Evolutionary conservation across 1,140 invertebrate genomes (phyloP).

Genomic region (Aporrectodea caliginosa): DNA sequence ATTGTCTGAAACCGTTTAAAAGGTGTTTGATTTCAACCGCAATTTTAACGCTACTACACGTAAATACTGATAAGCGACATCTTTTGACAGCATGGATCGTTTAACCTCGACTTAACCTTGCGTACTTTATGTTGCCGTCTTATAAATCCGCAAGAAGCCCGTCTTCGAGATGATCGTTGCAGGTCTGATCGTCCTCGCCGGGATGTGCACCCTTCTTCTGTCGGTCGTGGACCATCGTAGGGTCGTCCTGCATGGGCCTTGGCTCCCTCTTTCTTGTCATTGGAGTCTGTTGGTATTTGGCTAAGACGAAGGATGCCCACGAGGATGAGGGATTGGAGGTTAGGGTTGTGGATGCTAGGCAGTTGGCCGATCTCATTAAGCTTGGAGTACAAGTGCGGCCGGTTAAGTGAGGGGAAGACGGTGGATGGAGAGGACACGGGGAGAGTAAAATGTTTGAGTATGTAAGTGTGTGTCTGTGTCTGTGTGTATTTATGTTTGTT

Average conservation of each 20-base stretch:
- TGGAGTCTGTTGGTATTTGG: slow-evolving; percentile 11
- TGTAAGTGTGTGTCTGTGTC: no score
- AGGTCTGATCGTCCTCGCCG: neutral
- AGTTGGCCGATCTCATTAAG: neutral
- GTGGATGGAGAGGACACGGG: no score
- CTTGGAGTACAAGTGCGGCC: neutral
- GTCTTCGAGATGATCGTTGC: slow-evolving; percentile 6
- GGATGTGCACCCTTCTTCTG: neutral
- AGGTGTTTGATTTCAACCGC: no score
- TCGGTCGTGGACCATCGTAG: slow-evolving; percentile 14
- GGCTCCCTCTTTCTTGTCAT: slow-evolving; percentile 7
- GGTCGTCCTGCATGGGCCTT: slow-evolving; percentile 5
- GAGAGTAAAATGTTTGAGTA: no score
- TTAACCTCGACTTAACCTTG: no score
- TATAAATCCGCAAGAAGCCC: slow-evolving; percentile 5
- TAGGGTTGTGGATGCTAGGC: neutral
- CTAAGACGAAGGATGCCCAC: neutral
- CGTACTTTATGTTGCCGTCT: no score
- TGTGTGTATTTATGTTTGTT: no score
- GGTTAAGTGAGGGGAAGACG: neutral
- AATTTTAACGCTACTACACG: no score
- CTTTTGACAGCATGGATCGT: no score
- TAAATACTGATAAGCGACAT: no score
- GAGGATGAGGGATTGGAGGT: neutral
- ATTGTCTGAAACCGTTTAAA: no score